Evolutionary conservation across 2,888 invertebrate species (phyloP).

Genomic region (Imbricaverruca yamaguchii): DNA sequence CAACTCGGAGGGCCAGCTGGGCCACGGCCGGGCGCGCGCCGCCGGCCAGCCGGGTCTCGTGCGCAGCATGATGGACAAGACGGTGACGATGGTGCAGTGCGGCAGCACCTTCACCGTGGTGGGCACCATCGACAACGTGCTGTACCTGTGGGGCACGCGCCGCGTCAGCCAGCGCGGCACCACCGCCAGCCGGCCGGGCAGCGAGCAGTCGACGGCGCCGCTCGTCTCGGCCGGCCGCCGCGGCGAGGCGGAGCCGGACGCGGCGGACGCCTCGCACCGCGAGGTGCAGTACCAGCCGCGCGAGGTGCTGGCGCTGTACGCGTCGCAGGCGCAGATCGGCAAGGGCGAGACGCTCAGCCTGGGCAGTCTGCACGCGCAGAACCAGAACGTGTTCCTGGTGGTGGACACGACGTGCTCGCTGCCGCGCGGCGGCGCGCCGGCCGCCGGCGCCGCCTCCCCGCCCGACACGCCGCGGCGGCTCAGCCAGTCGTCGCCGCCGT

Average conservation of each 20-base stretch:
- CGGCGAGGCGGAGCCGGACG: background rate
- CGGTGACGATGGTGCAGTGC: conserved; percentile 51
- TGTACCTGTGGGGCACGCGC: conserved; percentile 60
- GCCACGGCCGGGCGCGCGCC: conserved; percentile 45
- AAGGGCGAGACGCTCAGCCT: conserved; percentile 51
- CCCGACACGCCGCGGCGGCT: background rate
- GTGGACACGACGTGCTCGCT: conserved; percentile 56
- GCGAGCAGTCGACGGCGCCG: background rate
- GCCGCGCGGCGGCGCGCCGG: conserved; percentile 33
- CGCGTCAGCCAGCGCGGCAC: conserved; percentile 34
- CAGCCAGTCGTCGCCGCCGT: conserved; percentile 17
- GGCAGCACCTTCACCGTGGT: conserved; percentile 59
- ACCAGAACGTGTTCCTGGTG: conserved; percentile 52
- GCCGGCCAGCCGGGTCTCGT: conserved; percentile 43
- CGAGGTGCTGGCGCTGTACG: conserved; percentile 41
- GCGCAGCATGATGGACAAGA: conserved; percentile 42
- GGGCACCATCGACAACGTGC: conserved; percentile 55
- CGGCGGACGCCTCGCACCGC: background rate
- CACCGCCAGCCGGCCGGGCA: conserved; percentile 26
- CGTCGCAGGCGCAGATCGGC: conserved; percentile 48
- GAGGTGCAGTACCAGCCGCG: conserved; percentile 16
- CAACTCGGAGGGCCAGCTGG: conserved; percentile 57
- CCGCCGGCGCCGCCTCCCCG: background rate
- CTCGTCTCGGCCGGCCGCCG: background rate
- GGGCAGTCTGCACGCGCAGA: conserved; percentile 49